These are phyloP conservation scores for Indicator indicator DNA, from an alignment of 2,113 vertebrate species.

Conservation along the genomic window DNA sequence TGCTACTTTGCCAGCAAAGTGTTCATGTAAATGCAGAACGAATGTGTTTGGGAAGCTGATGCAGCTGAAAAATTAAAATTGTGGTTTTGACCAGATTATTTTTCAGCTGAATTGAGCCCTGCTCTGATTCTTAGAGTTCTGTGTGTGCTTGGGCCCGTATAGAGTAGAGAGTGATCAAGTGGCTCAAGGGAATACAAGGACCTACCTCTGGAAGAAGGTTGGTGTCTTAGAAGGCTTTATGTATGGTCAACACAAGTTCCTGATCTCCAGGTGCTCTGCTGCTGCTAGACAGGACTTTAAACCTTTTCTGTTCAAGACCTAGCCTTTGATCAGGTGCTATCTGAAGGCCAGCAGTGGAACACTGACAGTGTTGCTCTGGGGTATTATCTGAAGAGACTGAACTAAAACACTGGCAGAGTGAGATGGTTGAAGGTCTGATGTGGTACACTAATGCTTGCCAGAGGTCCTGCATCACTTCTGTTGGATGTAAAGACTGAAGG, in stretches of 20 bases:
- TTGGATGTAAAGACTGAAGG: background rate
- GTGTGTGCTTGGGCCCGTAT: background rate
- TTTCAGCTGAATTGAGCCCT: background rate
- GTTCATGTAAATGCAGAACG: background rate
- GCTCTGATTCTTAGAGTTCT: background rate
- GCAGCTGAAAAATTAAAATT: conserved; percentile 7
- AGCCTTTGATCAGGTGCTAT: background rate
- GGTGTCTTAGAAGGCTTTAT: background rate
- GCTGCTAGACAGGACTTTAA: background rate
- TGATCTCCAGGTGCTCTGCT: background rate
- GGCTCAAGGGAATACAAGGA: background rate
- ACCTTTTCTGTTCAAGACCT: background rate
- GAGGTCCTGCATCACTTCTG: background rate
- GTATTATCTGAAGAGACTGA: background rate
- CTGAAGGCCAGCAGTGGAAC: background rate
- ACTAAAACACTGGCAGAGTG: background rate
- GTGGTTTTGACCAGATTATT: background rate
- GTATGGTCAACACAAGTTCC: background rate
- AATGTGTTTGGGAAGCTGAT: conserved; percentile 3
- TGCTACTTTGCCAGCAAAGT: conserved; percentile 4
- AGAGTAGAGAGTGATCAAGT: background rate
- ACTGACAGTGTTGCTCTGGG: no score
- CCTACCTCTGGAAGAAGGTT: background rate
- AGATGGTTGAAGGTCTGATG: background rate
- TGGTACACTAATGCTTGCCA: background rate